Percentiles rank a stretch among this genome's conserved stretches.
These are phyloP conservation scores for Chrysomela aeneicollis DNA, from an alignment of 2,888 invertebrate species.

Conservation along the genomic window DNA sequence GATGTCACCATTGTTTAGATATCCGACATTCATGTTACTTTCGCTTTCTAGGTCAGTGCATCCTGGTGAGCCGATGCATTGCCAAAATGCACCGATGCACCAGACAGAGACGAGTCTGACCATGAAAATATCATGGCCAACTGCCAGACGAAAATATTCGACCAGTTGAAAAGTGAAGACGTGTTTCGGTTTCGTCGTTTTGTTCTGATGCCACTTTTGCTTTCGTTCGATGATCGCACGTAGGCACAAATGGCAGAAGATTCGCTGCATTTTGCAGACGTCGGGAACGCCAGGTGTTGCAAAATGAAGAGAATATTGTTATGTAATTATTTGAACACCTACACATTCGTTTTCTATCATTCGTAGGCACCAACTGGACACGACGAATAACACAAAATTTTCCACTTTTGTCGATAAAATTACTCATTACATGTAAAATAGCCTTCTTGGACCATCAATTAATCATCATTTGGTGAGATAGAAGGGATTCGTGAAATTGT, in stretches of 20 bases:
- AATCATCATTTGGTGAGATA: too few relatives aligned
- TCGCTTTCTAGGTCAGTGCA: slow-evolving; percentile 9
- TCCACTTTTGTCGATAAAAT: too few relatives aligned
- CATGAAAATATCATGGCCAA: slow-evolving; percentile 55
- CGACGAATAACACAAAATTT: too few relatives aligned
- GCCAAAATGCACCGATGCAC: slow-evolving; percentile 34
- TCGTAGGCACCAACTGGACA: too few relatives aligned
- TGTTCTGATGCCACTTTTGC: slow-evolving; percentile 46
- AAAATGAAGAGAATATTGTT: background rate
- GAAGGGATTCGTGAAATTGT: too few relatives aligned
- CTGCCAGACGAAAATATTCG: slow-evolving; percentile 55
- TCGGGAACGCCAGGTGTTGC: background rate
- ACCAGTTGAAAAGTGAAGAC: slow-evolving; percentile 51
- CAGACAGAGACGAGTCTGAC: slow-evolving; percentile 46
- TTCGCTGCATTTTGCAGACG: background rate
- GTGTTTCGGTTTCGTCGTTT: slow-evolving; percentile 42
- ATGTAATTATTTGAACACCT: background rate
- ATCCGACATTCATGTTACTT: background rate
- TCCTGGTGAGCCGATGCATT: slow-evolving; percentile 29
- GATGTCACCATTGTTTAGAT: too few relatives aligned
- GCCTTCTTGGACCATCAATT: too few relatives aligned
- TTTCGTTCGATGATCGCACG: slow-evolving; percentile 41
- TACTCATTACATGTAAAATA: too few relatives aligned
- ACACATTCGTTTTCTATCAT: too few relatives aligned
- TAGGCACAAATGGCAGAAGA: slow-evolving; percentile 18